Evolutionary conservation across 1,140 invertebrate genomes (phyloP).

Genomic region (Trypoxylus dichotomus): DNA sequence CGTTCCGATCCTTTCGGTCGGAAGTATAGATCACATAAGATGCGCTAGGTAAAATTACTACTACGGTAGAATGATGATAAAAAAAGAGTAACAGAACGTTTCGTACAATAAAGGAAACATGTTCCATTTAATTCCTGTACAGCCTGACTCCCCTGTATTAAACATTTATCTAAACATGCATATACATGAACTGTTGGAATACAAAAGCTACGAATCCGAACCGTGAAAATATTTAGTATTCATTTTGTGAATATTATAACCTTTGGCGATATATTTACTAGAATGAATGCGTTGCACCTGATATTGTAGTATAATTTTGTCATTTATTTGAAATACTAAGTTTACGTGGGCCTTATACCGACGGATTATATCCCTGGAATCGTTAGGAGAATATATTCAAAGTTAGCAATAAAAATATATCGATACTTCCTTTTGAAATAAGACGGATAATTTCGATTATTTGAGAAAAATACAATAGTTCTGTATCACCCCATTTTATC

Average conservation of each 20-base stretch:
- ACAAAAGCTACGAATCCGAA: conserved; percentile 7
- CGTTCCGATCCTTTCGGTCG: no score
- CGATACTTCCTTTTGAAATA: no score
- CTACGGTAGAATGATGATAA: no score
- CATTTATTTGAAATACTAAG: conserved; percentile 16
- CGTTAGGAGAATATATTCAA: neutral
- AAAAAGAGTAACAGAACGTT: no score
- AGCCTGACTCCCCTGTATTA: neutral
- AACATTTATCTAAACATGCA: conserved; percentile 8
- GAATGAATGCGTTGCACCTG: conserved; percentile 8
- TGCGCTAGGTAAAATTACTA: no score
- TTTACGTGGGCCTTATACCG: neutral
- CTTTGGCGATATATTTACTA: conserved; percentile 15
- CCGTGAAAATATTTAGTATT: conserved; percentile 16
- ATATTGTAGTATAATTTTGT: conserved; percentile 16
- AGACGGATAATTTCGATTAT: no score
- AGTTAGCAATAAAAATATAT: no score
- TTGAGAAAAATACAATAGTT: neutral
- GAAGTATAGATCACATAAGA: no score
- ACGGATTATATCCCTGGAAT: neutral
- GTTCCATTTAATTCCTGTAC: no score
- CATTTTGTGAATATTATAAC: conserved; percentile 23
- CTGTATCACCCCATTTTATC: neutral
- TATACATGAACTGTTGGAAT: conserved; percentile 2
- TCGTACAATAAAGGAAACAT: no score